Evolutionary conservation across 2,113 vertebrate species (phyloP).

Genomic region (Eleginops maclovinus): DNA sequence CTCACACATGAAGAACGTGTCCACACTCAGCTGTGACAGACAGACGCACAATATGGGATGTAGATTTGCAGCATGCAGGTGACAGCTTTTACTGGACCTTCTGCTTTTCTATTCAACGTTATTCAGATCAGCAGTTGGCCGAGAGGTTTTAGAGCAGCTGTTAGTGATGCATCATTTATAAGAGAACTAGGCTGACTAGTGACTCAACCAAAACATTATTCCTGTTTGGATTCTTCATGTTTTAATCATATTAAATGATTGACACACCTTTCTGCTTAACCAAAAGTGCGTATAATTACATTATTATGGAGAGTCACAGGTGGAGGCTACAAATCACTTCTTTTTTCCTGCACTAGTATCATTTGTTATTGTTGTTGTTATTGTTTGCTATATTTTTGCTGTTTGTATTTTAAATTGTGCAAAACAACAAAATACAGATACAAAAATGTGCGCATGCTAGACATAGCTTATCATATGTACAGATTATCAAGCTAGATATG

Average conservation of each 20-base stretch:
- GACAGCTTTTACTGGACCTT: conserved; percentile 31
- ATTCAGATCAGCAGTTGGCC: conserved; percentile 34
- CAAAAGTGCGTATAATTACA: too few species aligned
- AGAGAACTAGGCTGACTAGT: background rate
- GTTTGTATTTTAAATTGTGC: too few species aligned
- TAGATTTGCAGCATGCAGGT: conserved; percentile 1
- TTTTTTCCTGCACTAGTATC: too few species aligned
- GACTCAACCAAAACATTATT: conserved; percentile 1
- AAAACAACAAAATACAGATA: too few species aligned
- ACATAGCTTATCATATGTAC: too few species aligned
- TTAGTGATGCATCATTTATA: conserved; percentile 41
- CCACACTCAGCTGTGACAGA: conserved; percentile 29
- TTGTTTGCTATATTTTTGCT: too few species aligned
- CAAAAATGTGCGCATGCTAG: too few species aligned
- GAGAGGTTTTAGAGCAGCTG: conserved; percentile 31
- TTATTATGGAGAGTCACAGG: too few species aligned
- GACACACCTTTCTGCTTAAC: too few species aligned
- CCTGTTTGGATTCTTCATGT: background rate
- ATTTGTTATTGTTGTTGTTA: too few species aligned
- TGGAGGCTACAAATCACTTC: too few species aligned
- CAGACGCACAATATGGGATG: background rate
- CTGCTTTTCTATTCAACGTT: conserved; percentile 22
- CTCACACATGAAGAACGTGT: background rate
- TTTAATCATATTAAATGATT: background rate
- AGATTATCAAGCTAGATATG: background rate